These are phyloP conservation scores for Eucriotettix oculatus DNA, from an alignment of 2,888 invertebrate genomes.

Conservation along the genomic window DNA sequence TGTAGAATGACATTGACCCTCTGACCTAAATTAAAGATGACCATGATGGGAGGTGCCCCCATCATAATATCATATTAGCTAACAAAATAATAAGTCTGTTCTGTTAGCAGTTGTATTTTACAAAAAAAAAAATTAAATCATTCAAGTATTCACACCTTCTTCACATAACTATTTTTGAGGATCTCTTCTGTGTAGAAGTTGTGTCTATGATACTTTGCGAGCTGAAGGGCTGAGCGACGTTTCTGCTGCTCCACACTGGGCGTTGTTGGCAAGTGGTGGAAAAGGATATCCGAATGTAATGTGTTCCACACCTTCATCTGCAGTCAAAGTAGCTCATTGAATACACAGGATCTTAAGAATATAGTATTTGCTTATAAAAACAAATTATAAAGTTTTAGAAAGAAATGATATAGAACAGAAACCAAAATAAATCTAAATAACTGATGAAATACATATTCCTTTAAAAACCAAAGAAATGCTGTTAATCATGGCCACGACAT, in stretches of 20 bases:
- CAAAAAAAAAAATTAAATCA: conserved; percentile 1
- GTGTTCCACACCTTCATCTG: conserved; percentile 65
- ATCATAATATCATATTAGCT: no score
- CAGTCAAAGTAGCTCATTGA: conserved; percentile 18
- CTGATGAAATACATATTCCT: no score
- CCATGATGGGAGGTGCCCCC: no score
- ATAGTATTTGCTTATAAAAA: neutral
- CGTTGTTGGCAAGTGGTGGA: conserved; percentile 42
- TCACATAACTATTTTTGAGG: conserved; percentile 40
- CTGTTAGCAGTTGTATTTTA: neutral
- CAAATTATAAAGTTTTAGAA: neutral
- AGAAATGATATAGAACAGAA: no score
- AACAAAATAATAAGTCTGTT: no score
- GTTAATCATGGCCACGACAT: neutral
- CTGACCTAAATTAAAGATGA: no score
- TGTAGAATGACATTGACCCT: no score
- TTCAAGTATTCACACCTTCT: conserved; percentile 31
- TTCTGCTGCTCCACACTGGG: conserved; percentile 57
- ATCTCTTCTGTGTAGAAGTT: conserved; percentile 46
- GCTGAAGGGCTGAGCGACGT: conserved; percentile 46
- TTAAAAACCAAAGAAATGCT: no score
- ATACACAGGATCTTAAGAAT: neutral
- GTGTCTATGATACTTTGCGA: conserved; percentile 47
- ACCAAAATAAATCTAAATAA: neutral
- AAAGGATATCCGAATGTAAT: conserved; percentile 63